Evolutionary conservation across 2,113 vertebrate genomes (phyloP), one percentile per base, ranked within the genome.

Genomic region (Hystrix brachyura): DNA sequence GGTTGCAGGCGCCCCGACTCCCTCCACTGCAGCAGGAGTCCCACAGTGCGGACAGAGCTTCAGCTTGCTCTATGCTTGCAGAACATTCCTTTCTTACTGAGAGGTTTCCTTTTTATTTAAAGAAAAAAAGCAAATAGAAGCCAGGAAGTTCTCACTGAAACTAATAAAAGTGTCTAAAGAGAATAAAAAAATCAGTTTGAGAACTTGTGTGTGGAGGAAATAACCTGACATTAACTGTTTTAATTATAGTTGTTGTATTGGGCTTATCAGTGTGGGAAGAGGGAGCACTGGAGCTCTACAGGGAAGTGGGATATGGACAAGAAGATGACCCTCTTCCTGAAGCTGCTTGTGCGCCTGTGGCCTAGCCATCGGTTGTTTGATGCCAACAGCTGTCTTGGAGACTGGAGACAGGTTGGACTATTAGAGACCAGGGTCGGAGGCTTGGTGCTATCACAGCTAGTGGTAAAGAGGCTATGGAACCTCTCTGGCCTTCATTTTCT

Each of bases 101-200:
- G 87, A 93, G 23, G 25, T 48, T 94, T 95, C 62, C 62, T 86
- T 90, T 92, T 93, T 96, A 87, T 95, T 95, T 91, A 72, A 90
- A 92, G 51, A 90, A 95, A 93, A 96, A 93, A 97, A 97, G 90
- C 74, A 97, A 94, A 97, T 51, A 72, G 94, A 92, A 95, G 93
- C 96, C 83, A 97, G 95, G 97, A 96, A 46, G 97, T 93, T 96
- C 94, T 98, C 96, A 8, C 84, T 91, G 97, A 94, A 98, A 97
- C 98, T 97, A 62, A 32, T 1, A 88, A 97, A 98, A 97, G 57
- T 95, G 89, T 98, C 98, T 48, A 59, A 96, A 82, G 95, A 94
- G 97, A 96, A 98, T 98, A 96, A 98, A 97, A 97, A 98, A 97
- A 96, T 92, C 96, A 69, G 96, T 98, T 98, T 98, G 98, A 98